Base-by-base conservation (phyloP, 2,888 invertebrate species). In the Machimus atricapillus region DNA sequence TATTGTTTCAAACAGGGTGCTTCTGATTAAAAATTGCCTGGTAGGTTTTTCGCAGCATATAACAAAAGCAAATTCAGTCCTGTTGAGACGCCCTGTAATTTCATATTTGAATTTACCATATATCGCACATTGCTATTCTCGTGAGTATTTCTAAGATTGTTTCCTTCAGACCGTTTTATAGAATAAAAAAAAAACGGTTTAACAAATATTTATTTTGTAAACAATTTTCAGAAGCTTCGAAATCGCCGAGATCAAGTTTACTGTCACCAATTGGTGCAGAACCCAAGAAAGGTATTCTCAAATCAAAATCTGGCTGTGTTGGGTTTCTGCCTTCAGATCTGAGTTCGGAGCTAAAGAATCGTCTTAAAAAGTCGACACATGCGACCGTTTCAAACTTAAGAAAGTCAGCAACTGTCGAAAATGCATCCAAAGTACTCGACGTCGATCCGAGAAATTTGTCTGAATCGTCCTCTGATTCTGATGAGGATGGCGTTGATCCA, bases 281-380 rank as follows among this genome's bases (percentile, higher is more conserved):
- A 86, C 89, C 91, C 1, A 88, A 90, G 1, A 91, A 90, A 87
- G 90, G 91, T 88, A 91, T 92, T 79, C 88, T 92, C 7, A 92
- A 92, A 89, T 90, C 92, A 0, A 90, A 92, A 89, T 90, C 91
- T 27, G 90, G 90, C 43, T 90, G 91, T 87, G 91, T 91, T 86
- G 91, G 90, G 1, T 90, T 92, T 43, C 91, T 92, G 91, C 92
- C 92, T 77, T 90, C 90, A 86, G 92, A 92, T 89, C 90, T 92
- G 43, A 92, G 90, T 89, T 91, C 92, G 1, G 92, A 92, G 89
- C 89, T 92, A 1, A 92, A 92, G 89, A 92, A 91, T 88, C 92
- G 92, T 19, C 89, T 92, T 4, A 91, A 92, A 87, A 90, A 91
- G 82, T 92, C 92, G 76, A 91, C 91, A 0, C 91, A 92, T 87